Evolutionary conservation across 1,140 invertebrate species (phyloP).

Genomic region (Popillia japonica): DNA sequence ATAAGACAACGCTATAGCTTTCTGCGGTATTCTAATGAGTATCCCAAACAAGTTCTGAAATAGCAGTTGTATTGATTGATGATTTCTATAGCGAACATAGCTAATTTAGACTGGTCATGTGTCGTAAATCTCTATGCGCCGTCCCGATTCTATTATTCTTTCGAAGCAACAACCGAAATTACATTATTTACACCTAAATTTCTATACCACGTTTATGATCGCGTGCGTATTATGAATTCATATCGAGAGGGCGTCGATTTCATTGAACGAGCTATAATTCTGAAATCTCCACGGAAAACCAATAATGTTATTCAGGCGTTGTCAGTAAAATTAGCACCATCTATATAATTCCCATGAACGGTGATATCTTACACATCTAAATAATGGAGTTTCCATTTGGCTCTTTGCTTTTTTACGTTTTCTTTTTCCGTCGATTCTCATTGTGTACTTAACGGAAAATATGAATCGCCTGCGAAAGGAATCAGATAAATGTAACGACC

Average conservation of each 20-base stretch:
- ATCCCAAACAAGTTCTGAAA: too few species aligned
- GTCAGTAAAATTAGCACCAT: conserved; percentile 5
- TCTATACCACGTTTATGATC: too few species aligned
- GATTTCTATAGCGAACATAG: too few species aligned
- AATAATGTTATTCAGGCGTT: neutral
- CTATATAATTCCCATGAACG: neutral
- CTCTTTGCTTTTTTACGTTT: conserved; percentile 1
- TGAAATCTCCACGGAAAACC: neutral
- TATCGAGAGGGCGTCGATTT: neutral
- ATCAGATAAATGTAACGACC: conserved; percentile 33
- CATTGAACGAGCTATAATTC: neutral
- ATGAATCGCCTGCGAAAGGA: conserved; percentile 21
- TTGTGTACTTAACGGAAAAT: conserved; percentile 14
- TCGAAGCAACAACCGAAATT: too few species aligned
- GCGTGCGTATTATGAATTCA: neutral
- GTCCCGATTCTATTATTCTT: too few species aligned
- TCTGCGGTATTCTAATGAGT: too few species aligned
- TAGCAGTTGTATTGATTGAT: too few species aligned
- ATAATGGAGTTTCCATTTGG: conserved; percentile 16
- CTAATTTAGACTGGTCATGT: too few species aligned
- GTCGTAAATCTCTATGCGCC: too few species aligned
- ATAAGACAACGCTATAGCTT: too few species aligned
- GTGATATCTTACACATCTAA: conserved; percentile 14
- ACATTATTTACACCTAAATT: too few species aligned
- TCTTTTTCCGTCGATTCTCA: neutral